Conservation (phyloP, 2,113 vertebrate genomes). For the Carollia perspicillata region DNA sequence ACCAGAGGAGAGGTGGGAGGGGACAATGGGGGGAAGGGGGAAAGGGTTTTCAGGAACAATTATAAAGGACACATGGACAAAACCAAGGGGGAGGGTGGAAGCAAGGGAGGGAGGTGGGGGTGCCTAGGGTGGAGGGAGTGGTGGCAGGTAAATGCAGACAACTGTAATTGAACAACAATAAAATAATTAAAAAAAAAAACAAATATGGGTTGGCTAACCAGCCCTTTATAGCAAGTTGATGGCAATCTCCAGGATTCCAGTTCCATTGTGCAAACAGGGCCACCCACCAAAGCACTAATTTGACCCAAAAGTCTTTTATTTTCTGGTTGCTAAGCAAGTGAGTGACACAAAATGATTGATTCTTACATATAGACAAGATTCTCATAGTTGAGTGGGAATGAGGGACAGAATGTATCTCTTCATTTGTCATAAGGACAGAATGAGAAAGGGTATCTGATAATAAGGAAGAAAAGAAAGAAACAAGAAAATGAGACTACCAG, state of each 20-base stretch:
- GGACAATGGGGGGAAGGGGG: no score
- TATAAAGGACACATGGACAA: no score
- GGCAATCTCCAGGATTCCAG: background rate
- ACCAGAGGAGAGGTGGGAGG: no score
- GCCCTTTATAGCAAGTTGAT: background rate
- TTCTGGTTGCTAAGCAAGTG: background rate
- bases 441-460: background rate
- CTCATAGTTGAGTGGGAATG: background rate
- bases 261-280: background rate
- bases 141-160: no score
- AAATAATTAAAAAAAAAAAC: no score
- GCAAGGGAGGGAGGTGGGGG: no score
- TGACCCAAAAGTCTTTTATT: background rate
- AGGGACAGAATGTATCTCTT: background rate
- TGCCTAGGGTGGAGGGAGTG: no score
- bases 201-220: background rate
- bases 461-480: background rate
- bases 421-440: slow-evolving; percentile 18
- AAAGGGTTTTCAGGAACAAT: no score
- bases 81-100: no score
- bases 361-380: background rate
- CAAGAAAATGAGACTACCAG: background rate
- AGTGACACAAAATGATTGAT: background rate
- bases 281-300: background rate
- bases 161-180: no score